Conservation (phyloP, 1,140 invertebrate genomes). For the Drosophila saltans region DNA sequence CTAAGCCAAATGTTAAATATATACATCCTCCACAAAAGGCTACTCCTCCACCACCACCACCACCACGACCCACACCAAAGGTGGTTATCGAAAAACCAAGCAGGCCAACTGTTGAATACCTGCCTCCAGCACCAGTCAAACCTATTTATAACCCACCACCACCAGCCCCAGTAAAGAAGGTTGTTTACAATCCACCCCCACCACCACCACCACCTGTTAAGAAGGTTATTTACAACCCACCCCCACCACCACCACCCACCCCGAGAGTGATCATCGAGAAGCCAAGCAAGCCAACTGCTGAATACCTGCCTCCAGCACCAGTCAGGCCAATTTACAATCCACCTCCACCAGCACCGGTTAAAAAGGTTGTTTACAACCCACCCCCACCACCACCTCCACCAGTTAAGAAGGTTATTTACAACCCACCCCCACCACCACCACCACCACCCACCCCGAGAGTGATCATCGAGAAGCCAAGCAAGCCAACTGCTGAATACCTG, state of each 20-base stretch:
- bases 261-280: not conserved
- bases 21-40: constrained; percentile 33
- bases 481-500: not conserved
- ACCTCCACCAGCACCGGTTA: constrained; percentile 4
- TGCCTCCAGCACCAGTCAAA: constrained; percentile 4
- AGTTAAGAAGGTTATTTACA: constrained; percentile 30
- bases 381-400: constrained; percentile 47
- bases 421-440: constrained; percentile 37
- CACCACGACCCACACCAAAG: constrained; percentile 2
- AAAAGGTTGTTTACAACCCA: constrained; percentile 16
- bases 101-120: not conserved
- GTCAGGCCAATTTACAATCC: constrained; percentile 27
- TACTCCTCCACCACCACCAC: constrained; percentile 30
- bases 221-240: not conserved
- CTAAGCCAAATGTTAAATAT: constrained; percentile 29
- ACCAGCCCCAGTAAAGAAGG: constrained; percentile 32
- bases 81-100: not conserved
- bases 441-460: constrained; percentile 1
- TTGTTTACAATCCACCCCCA: constrained; percentile 41
- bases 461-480: not conserved
- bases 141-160: constrained; percentile 16
- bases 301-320: constrained; percentile 34
- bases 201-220: constrained; percentile 9
- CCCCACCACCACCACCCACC: constrained; percentile 22
- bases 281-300: not conserved